phyloP scores from a whole-genome alignment of 2,888 invertebrate genomes.

The Apotomis turbidana region DNA sequence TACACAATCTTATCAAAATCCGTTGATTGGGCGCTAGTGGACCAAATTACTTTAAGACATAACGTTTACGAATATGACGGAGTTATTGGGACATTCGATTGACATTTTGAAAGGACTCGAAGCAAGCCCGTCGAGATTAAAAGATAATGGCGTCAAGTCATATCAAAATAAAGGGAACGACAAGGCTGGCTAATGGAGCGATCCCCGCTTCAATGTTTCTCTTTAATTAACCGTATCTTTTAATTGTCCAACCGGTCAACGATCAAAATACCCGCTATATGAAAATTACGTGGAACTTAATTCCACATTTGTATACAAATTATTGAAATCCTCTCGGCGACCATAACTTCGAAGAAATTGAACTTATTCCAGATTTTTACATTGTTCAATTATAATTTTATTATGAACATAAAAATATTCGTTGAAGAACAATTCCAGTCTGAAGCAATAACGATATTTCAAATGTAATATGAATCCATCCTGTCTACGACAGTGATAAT shows the following conservation, averaged over 20 bases:
- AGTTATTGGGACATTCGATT: conserved; percentile 51
- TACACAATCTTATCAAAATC: conserved; percentile 41
- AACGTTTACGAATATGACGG: conserved; percentile 42
- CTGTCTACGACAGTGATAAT: conserved; percentile 16
- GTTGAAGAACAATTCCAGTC: conserved; percentile 39
- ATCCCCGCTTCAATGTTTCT: conserved; percentile 48
- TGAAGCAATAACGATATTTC: conserved; percentile 38
- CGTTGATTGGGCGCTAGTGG: conserved; percentile 35
- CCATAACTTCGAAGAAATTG: conserved; percentile 25
- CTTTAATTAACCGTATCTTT: conserved; percentile 57
- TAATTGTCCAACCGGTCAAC: conserved; percentile 50
- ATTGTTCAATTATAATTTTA: conserved; percentile 44
- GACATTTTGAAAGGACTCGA: conserved; percentile 56
- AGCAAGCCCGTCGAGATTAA: conserved; percentile 51
- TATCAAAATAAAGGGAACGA: conserved; percentile 53
- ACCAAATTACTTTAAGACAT: conserved; percentile 38
- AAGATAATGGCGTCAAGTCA: conserved; percentile 55
- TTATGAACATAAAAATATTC: conserved; percentile 43
- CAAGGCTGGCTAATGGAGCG: conserved; percentile 54
- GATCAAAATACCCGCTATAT: conserved; percentile 44
- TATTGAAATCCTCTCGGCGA: conserved; percentile 33
- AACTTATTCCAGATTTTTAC: conserved; percentile 32
- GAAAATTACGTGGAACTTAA: conserved; percentile 45
- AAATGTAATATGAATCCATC: conserved; percentile 26
- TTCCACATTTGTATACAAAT: conserved; percentile 50